These are phyloP conservation scores for Alectoris magna DNA, from an alignment of 2,797 vertebrate genomes.

Conservation along the genomic window DNA sequence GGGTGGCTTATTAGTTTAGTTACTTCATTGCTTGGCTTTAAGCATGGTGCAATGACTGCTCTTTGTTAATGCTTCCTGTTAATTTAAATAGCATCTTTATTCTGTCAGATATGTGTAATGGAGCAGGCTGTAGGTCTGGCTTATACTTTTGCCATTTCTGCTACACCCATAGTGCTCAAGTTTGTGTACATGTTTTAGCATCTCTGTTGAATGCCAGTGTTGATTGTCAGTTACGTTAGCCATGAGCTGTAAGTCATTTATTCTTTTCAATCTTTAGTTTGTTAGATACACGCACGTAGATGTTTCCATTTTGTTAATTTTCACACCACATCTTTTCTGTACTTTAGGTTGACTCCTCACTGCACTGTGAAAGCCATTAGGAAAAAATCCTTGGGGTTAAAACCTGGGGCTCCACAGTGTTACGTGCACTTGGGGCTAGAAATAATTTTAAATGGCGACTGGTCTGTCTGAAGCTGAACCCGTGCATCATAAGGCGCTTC, in stretches of 20 bases:
- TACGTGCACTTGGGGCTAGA: constrained; percentile 80
- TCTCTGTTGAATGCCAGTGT: constrained; percentile 49
- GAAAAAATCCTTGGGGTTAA: constrained; percentile 83
- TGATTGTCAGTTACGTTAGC: constrained; percentile 35
- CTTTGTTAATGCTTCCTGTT: not conserved
- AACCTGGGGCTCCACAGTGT: constrained; percentile 82
- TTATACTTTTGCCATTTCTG: constrained; percentile 57
- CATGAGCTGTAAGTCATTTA: constrained; percentile 50
- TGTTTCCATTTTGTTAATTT: constrained; percentile 76
- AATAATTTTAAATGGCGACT: constrained; percentile 84
- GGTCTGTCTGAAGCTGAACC: constrained; percentile 84
- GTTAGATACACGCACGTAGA: constrained; percentile 54
- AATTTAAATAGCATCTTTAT: constrained; percentile 45
- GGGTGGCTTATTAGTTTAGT: not conserved
- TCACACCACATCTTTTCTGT: constrained; percentile 83
- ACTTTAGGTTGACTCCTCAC: constrained; percentile 83
- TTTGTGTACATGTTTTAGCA: constrained; percentile 50
- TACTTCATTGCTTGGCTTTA: not conserved
- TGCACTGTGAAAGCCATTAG: constrained; percentile 82
- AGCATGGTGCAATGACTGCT: not conserved
- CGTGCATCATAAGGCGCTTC: constrained; percentile 83
- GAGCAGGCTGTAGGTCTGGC: constrained; percentile 55
- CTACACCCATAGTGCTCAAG: constrained; percentile 23
- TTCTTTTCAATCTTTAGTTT: constrained; percentile 45
- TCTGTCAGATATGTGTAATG: constrained; percentile 33